phyloP scores from a whole-genome alignment of 2,888 invertebrate species.

The Mycalesis mineus region DNA sequence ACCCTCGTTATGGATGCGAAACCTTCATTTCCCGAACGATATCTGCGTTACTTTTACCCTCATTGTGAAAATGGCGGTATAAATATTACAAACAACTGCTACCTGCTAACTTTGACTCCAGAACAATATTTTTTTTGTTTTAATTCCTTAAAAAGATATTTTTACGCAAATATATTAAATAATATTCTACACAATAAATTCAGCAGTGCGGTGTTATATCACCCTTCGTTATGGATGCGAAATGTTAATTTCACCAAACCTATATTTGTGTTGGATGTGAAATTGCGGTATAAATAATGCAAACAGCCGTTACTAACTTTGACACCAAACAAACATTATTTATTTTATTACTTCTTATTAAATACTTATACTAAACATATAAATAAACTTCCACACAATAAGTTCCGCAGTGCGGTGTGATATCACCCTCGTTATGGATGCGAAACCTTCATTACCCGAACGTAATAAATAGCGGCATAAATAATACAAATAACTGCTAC shows the following conservation, averaged over 20 bases:
- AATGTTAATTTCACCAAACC: constrained; percentile 2
- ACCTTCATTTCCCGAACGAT: constrained; percentile 6
- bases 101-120: background rate
- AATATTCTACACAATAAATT: constrained; percentile 49
- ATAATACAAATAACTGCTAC: background rate
- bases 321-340: background rate
- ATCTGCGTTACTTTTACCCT: background rate
- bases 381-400: too few relatives aligned
- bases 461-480: too few relatives aligned
- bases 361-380: too few relatives aligned
- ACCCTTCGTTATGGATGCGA: constrained; percentile 31
- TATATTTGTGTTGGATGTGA: background rate
- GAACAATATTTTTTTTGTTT: too few relatives aligned
- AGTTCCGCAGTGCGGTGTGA: too few relatives aligned
- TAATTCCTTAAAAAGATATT: too few relatives aligned
- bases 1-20: constrained; percentile 26
- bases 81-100: constrained; percentile 2
- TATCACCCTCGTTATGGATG: too few relatives aligned
- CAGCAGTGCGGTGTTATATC: constrained; percentile 60
- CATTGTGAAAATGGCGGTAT: too few relatives aligned
- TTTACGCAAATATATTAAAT: too few relatives aligned
- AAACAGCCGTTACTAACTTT: background rate
- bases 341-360: too few relatives aligned
- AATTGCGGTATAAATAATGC: constrained; percentile 2
- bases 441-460: constrained; percentile 5